phyloP scores from a whole-genome alignment of 2,113 vertebrate genomes.

The Leucopsar rothschildi region DNA sequence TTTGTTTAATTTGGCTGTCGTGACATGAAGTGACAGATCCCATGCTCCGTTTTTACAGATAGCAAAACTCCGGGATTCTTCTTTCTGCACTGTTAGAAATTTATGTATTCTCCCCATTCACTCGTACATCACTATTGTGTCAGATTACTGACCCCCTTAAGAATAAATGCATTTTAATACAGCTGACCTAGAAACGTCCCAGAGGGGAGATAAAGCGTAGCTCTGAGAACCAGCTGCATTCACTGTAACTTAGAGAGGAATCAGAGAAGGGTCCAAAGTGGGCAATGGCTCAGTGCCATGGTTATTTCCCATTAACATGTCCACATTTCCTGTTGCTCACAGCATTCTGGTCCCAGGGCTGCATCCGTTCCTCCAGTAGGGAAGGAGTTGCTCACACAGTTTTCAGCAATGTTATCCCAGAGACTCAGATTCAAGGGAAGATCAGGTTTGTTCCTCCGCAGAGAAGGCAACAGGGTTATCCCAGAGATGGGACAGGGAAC shows the following conservation, averaged over 20 bases:
- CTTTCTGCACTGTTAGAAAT: slow-evolving; percentile 1
- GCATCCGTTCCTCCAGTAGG: accelerated
- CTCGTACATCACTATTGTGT: slow-evolving; percentile 24
- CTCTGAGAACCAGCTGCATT: not conserved
- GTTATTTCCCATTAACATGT: not conserved
- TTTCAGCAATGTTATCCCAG: not conserved
- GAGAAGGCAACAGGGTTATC: not conserved
- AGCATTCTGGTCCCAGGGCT: not conserved
- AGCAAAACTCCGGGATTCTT: slow-evolving; percentile 17
- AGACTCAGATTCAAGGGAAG: not conserved
- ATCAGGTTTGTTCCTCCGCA: not conserved
- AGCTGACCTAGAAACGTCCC: slow-evolving; percentile 53
- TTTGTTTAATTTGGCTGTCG: slow-evolving; percentile 54
- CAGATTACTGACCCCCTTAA: slow-evolving; percentile 43
- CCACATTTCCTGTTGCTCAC: not conserved
- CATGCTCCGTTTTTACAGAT: not conserved
- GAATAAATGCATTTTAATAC: slow-evolving; percentile 62
- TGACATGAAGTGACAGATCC: slow-evolving; percentile 42
- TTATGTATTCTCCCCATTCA: slow-evolving; percentile 48
- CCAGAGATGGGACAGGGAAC: not conserved
- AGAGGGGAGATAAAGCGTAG: slow-evolving; percentile 10
- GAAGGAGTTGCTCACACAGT: not conserved
- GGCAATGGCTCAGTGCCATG: not conserved
- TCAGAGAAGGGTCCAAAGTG: not conserved
- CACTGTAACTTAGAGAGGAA: not conserved